Base-by-base conservation (phyloP, 2,797 vertebrate genomes). In the Chelon auratus region DNA sequence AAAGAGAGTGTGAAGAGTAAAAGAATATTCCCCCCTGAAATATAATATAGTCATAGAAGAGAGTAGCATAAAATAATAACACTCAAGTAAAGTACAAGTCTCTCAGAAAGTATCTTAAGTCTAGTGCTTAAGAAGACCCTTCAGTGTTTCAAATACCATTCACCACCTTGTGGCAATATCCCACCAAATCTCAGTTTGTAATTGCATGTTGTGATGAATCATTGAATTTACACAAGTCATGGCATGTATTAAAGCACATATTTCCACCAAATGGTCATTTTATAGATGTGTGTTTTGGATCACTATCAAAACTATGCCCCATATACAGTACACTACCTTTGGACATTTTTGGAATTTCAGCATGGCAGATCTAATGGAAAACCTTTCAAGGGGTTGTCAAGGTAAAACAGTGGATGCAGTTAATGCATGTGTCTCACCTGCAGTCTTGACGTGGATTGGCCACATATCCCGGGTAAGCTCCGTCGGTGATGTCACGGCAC, bases 381-480 rank as follows among this genome's bases (percentile, higher is more conserved):
- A 9, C 5, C 36, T 9, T 24, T 18, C 3, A 15, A 18, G 33
- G 12, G 40, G 47, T 2, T 36, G 48, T 51, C 36, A 10, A 37
- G 10, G 14, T 14, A 57, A 20, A 48, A 39, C 4, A 20, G 9
- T 4, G 11, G 9, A 10, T 62, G 5, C 12, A 9, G n/a, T 20
- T 36, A 9, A 0, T 37, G 18, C 0, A 0, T 2, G 13, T 17
- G 3, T 64, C 94, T 90, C 58, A 98, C 97, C 96, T 99, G 87
- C 98, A 99, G 86, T 99, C 98, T 75, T 98, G 96, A 1, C 97
- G 91, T 9, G 97, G 97, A 80, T 97, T 97, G 30, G 97, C 95
- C 68, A 97, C 85, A 13, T 99, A 99, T 7, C 97, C 97, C 0
- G 97, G 97, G 71, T 90, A 98, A 0, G 96, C 93, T 0, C 96